A percentile compares a stretch with the other conserved stretches of the same genome.
Evolutionary conservation across 2,113 vertebrate species (phyloP).

Genomic region (Tenebrosternarchus preto): DNA sequence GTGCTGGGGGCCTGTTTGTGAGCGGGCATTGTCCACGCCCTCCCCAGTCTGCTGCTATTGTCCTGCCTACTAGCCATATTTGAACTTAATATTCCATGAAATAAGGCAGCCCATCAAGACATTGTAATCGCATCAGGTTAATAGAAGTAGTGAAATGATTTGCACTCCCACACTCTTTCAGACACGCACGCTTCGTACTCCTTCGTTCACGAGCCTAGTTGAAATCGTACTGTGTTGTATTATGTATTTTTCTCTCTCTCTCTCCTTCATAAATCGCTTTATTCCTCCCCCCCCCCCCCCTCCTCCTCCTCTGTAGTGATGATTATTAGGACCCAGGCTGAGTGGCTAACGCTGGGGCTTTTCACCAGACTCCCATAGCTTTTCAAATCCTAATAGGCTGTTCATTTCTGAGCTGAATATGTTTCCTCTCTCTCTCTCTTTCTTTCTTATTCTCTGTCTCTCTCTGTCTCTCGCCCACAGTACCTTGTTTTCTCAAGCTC

Average conservation of each 20-base stretch:
- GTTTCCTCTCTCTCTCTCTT: slow-evolving; percentile 64
- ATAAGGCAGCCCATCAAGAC: slow-evolving; percentile 84
- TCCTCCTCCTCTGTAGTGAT: slow-evolving; percentile 74
- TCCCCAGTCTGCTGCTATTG: slow-evolving; percentile 70
- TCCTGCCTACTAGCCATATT: slow-evolving; percentile 90
- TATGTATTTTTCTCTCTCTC: slow-evolving; percentile 42
- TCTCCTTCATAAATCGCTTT: slow-evolving; percentile 73
- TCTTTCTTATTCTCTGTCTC: slow-evolving; percentile 49
- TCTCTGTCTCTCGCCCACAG: neutral
- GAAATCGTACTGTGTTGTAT: slow-evolving; percentile 82
- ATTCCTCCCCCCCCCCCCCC: slow-evolving; percentile 50
- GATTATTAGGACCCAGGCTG: slow-evolving; percentile 84
- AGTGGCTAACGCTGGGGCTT: slow-evolving; percentile 82
- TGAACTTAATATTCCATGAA: slow-evolving; percentile 99
- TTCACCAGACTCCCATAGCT: slow-evolving; percentile 84
- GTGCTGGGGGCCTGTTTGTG: slow-evolving; percentile 31
- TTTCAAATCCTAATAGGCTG: slow-evolving; percentile 90
- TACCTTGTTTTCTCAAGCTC: neutral
- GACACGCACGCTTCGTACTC: slow-evolving; percentile 58
- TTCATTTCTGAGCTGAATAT: slow-evolving; percentile 77
- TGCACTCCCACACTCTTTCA: slow-evolving; percentile 67
- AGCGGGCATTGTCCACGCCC: slow-evolving; percentile 28
- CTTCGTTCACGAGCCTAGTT: slow-evolving; percentile 77
- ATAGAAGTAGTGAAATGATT: slow-evolving; percentile 95
- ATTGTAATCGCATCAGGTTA: slow-evolving; percentile 97